Evolutionary conservation across 2,113 vertebrate species (phyloP), one percentile per base, ranked within the genome.

Genomic region (Podocnemis expansa): DNA sequence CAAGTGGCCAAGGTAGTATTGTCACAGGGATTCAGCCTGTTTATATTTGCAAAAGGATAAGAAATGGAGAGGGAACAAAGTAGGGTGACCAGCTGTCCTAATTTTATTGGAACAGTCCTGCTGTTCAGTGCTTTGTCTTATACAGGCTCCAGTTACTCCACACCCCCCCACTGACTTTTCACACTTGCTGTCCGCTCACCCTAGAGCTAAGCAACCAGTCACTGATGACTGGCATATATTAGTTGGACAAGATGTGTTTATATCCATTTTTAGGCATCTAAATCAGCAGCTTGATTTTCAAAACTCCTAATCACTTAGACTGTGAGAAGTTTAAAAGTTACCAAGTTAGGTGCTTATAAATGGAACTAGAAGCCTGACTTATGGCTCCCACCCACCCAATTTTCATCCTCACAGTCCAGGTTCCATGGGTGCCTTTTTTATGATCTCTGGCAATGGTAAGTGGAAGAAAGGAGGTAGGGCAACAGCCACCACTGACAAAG

Each of bases 141-240:
- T 52, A 52, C 17, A 52, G 51, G 51, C 51, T 17, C 51, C 51
- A 13, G 5, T 16, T 52, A 52, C 13, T 14, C 51, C 51, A 13
- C 13, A 16, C 14, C 13, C 51, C 16, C 51, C 16, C 16, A 13
- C 14, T 52, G 51, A 52, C 14, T 52, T 52, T 52, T 52, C 51
- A 52, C 16, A 52, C 51, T 52, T 52, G 51, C 51, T 52, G 3
- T 52, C 14, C 17, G 51, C 5, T 52, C 51, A 52, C 51, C 51
- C 51, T 52, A 52, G 54, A 12, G 24, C 4, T 0, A 0, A 49
- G 63, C 3, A 5, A 45, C 75, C 55, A 89, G 38, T 21, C 1
- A 0, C 47, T 54, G 27, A 43, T 55, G 54, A 29, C 80, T 43
- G 80, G 54, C 25, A 29, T 38, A 8, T 43, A 24, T 58, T 82